Base-by-base conservation (phyloP, 2,888 invertebrate genomes). In the Pseudanteris insignis region DNA sequence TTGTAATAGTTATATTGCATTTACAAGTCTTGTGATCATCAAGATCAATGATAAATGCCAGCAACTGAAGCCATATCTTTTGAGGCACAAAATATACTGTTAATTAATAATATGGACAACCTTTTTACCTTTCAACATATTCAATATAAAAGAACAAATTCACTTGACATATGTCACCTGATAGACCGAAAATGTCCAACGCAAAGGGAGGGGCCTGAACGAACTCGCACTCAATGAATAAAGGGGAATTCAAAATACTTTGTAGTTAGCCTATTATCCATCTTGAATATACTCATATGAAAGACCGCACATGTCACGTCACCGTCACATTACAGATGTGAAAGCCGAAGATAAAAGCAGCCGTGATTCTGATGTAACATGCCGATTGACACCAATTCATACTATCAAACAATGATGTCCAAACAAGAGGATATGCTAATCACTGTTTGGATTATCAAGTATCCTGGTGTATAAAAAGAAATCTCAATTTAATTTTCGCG, bases 291-390 rank as follows among this genome's bases (percentile, higher is more conserved):
- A n/a, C n/a, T 30, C 40, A 33, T 37, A 33, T 43, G 44, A 36
- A 41, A 46, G 46, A 59, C 41, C 33, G 44, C 50, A 34, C 40
- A 48, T 28, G 48, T 32, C 57, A 46, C 51, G 53, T 58, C 44
- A 51, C 55, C 53, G 62, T 62, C 62, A 48, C 41, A 57, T 53
- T 53, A 53, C 33, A 55, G 57, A 53, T 48, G 59, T 59, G 62
- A 62, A 62, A 62, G 62, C 47, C 34, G 24, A 21, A 14, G 47
- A 62, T 57, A 57, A 62, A 57, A 50, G 60, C 47, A 50, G 30
- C 26, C 29, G 32, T 28, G 34, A 44, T 33, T 57, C 33, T 48
- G 57, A 57, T 33, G 62, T 57, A 62, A 62, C 57, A 13, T 58
- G 58, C 54, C 63, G 58, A 63, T 63, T 58, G 60, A 37, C 44